Evolutionary conservation across 2,888 invertebrate genomes (phyloP).

Genomic region (Hemaris fuciformis): DNA sequence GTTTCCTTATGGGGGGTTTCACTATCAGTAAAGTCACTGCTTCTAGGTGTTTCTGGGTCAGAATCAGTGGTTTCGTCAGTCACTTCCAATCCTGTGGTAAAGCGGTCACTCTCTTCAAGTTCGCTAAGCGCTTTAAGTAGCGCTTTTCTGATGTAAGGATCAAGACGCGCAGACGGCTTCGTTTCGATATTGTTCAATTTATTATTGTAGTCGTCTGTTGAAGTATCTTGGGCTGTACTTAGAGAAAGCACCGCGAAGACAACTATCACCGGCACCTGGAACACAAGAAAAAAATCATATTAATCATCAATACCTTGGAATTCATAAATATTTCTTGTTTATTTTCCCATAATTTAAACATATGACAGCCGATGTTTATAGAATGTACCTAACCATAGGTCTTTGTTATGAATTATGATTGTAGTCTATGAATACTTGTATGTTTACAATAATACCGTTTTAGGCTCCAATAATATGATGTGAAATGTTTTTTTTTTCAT

Average conservation of each 20-base stretch:
- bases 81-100: constrained; percentile 70
- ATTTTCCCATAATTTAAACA: not conserved
- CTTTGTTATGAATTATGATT: not conserved
- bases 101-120: constrained; percentile 83
- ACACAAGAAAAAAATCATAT: constrained; percentile 33
- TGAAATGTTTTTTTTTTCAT: not conserved
- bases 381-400: not conserved
- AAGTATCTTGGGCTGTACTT: constrained; percentile 53
- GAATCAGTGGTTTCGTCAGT: constrained; percentile 45
- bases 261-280: constrained; percentile 60
- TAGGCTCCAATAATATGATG: no score
- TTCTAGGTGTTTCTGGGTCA: constrained; percentile 62
- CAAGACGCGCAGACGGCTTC: constrained; percentile 83
- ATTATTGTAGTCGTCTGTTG: constrained; percentile 54
- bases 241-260: constrained; percentile 49
- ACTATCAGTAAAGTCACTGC: constrained; percentile 60
- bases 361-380: not conserved
- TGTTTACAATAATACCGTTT: not conserved
- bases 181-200: constrained; percentile 68
- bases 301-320: not conserved
- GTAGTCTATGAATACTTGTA: not conserved
- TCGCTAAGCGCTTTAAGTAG: constrained; percentile 88
- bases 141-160: constrained; percentile 88
- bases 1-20: constrained; percentile 50
- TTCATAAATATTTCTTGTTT: not conserved